These are phyloP conservation scores for Latheticus oryzae DNA, from an alignment of 2,888 invertebrate species.

Conservation along the genomic window DNA sequence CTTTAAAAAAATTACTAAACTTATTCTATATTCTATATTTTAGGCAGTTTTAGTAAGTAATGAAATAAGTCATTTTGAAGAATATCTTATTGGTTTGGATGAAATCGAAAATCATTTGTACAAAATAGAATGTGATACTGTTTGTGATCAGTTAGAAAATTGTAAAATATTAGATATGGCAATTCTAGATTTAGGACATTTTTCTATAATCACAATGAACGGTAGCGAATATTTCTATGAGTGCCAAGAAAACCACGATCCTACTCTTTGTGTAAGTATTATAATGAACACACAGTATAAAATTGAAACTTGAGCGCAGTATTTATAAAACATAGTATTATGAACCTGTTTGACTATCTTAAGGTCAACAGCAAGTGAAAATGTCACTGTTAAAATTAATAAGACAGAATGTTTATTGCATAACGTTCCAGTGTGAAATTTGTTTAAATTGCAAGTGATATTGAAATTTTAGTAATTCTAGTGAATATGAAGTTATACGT, in stretches of 20 bases:
- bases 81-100: constrained; percentile 4
- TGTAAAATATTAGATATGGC: constrained; percentile 42
- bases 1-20: neutral
- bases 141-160: constrained; percentile 16
- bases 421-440: too few species aligned
- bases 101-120: constrained; percentile 23
- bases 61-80: constrained; percentile 13
- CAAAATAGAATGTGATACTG: constrained; percentile 38
- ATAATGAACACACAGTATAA: too few species aligned
- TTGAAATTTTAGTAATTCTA: too few species aligned
- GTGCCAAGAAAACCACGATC: constrained; percentile 45
- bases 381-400: too few species aligned
- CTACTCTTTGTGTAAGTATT: constrained; percentile 49
- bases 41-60: constrained; percentile 25
- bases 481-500: too few species aligned
- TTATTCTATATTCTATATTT: constrained; percentile 15
- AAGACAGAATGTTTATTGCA: too few species aligned
- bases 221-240: constrained; percentile 41
- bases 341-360: too few species aligned
- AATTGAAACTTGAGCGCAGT: too few species aligned
- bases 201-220: constrained; percentile 38
- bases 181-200: constrained; percentile 44
- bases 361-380: too few species aligned
- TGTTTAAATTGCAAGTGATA: too few species aligned
- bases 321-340: too few species aligned